These are phyloP conservation scores for Emydoidea blandingii DNA, from an alignment of 2,797 vertebrate genomes.

Conservation along the genomic window DNA sequence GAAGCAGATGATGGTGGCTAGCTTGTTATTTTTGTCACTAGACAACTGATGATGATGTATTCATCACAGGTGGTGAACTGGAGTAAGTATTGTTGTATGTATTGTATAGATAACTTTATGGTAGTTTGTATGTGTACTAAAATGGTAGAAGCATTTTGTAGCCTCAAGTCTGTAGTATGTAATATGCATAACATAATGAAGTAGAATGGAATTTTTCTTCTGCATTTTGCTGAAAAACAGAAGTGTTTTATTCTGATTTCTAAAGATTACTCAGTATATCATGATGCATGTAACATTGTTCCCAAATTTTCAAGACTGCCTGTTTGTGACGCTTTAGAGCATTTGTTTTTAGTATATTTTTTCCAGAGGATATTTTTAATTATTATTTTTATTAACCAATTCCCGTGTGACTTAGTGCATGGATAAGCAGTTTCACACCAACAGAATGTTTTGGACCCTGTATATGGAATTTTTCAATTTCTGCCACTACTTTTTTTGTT, in stretches of 20 bases:
- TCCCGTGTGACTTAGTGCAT: slow-evolving; percentile 78
- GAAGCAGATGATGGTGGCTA: slow-evolving; percentile 59
- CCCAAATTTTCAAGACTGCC: slow-evolving; percentile 77
- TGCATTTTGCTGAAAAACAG: slow-evolving; percentile 78
- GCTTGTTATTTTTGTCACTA: slow-evolving; percentile 61
- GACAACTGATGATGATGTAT: slow-evolving; percentile 27
- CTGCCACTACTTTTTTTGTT: slow-evolving; percentile 72
- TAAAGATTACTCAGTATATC: slow-evolving; percentile 70
- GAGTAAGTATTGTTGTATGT: slow-evolving; percentile 78
- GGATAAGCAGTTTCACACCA: slow-evolving; percentile 76
- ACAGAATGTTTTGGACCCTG: slow-evolving; percentile 73
- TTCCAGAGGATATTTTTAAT: slow-evolving; percentile 31
- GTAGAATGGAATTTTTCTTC: slow-evolving; percentile 78
- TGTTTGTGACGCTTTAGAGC: slow-evolving; percentile 66
- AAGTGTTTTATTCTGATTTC: slow-evolving; percentile 77
- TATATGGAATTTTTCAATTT: slow-evolving; percentile 76
- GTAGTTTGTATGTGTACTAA: slow-evolving; percentile 80
- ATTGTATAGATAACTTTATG: slow-evolving; percentile 82
- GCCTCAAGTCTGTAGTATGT: slow-evolving; percentile 83
- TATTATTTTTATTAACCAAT: slow-evolving; percentile 61
- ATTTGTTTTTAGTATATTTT: slow-evolving; percentile 66
- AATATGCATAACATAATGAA: slow-evolving; percentile 81
- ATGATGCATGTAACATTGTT: slow-evolving; percentile 78
- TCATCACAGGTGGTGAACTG: slow-evolving; percentile 67
- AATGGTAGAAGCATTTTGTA: slow-evolving; percentile 81